These are phyloP conservation scores for Onychostruthus taczanowskii DNA, from an alignment of 2,113 vertebrate genomes.

Conservation along the genomic window DNA sequence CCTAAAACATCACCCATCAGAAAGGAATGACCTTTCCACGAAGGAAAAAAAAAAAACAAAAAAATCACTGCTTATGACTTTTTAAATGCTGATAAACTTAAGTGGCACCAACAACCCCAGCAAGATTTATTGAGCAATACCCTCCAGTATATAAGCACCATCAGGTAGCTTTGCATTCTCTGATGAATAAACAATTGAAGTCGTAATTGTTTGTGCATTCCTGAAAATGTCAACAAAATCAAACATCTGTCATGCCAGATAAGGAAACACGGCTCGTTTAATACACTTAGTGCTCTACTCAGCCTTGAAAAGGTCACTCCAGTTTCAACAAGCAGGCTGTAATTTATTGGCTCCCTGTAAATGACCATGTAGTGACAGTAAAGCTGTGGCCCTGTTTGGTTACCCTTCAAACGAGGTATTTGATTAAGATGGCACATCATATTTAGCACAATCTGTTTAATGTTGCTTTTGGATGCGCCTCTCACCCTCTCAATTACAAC, in stretches of 20 bases:
- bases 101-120: background rate
- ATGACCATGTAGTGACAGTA: background rate
- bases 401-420: background rate
- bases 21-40: conserved; percentile 62
- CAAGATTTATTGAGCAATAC: conserved; percentile 41
- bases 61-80: conserved; percentile 10
- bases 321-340: conserved; percentile 24
- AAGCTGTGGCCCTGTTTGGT: background rate
- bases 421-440: background rate
- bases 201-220: conserved; percentile 71
- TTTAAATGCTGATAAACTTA: conserved; percentile 60
- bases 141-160: background rate
- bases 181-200: conserved; percentile 67
- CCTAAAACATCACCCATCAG: conserved; percentile 2
- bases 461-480: background rate
- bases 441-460: background rate
- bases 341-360: conserved; percentile 45
- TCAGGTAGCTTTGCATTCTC: conserved; percentile 55
- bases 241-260: conserved; percentile 70
- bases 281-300: conserved; percentile 53
- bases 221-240: conserved; percentile 75
- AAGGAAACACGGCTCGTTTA: conserved; percentile 51
- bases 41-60: conserved; percentile 7
- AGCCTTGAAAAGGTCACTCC: conserved; percentile 69
- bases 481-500: background rate